phyloP scores from a whole-genome alignment of 2,888 invertebrate species.

The Dynastes tityus region DNA sequence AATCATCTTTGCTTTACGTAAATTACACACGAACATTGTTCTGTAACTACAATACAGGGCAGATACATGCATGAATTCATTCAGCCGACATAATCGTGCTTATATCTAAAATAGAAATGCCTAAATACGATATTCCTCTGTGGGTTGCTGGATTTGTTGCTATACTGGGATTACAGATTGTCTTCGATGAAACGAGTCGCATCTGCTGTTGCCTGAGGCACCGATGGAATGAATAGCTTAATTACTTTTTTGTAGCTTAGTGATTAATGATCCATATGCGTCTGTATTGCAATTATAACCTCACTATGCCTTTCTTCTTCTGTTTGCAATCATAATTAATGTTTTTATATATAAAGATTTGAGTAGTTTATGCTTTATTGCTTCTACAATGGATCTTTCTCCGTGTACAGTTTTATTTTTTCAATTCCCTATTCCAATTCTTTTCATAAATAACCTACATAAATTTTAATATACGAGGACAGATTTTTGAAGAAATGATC shows the following conservation, averaged over 20 bases:
- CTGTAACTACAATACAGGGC: not conserved
- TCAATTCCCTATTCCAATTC: no score
- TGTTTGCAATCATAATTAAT: constrained; percentile 50
- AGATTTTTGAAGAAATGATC: no score
- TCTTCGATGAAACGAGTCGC: constrained; percentile 53
- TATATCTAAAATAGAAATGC: constrained; percentile 22
- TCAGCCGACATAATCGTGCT: not conserved
- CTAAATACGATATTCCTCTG: constrained; percentile 18
- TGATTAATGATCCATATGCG: constrained; percentile 67
- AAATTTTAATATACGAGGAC: no score
- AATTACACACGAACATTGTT: not conserved
- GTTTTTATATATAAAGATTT: constrained; percentile 43
- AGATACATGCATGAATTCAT: not conserved
- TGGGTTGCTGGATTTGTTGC: constrained; percentile 33
- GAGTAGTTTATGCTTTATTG: constrained; percentile 3
- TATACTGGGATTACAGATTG: constrained; percentile 45
- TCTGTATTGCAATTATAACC: constrained; percentile 62
- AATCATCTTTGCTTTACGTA: no score
- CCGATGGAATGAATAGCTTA: constrained; percentile 67
- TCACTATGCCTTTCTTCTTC: constrained; percentile 36
- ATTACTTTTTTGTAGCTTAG: constrained; percentile 66
- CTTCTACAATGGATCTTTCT: not conserved
- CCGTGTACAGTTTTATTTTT: not conserved
- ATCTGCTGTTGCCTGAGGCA: constrained; percentile 58
- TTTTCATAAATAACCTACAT: no score